Conservation (phyloP, 2,888 invertebrate genomes). For the Meliscaeva auricollis region DNA sequence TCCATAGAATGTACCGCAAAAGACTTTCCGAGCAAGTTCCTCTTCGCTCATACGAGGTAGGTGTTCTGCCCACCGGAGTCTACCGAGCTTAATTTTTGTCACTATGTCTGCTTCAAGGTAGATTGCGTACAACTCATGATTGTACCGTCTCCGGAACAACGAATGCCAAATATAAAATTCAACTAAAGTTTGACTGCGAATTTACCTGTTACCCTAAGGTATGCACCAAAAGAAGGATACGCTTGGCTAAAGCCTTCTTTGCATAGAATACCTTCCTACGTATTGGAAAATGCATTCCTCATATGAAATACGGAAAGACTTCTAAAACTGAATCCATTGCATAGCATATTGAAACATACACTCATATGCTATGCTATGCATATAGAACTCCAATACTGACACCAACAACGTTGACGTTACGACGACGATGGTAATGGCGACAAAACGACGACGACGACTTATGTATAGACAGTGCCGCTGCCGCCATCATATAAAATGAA, state of each 20-base stretch:
- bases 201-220: neutral
- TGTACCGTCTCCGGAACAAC: no score
- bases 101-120: no score
- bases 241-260: conserved; percentile 27
- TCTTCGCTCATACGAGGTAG: no score
- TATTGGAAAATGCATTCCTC: neutral
- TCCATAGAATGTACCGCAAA: no score
- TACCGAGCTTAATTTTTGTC: no score
- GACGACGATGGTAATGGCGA: conserved; percentile 26
- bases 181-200: neutral
- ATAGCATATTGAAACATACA: neutral
- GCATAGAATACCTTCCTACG: conserved; percentile 12
- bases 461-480: no score
- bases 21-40: no score
- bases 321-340: conserved; percentile 29
- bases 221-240: conserved; percentile 11
- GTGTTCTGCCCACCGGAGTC: no score
- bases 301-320: conserved; percentile 5
- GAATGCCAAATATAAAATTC: no score
- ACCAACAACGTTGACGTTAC: neutral
- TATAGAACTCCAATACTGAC: neutral
- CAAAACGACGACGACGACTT: conserved; percentile 16
- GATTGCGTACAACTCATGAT: no score
- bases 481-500: conserved; percentile 61
- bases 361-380: neutral